Conservation (phyloP, 1,140 invertebrate genomes). For the Bombus turneri region DNA sequence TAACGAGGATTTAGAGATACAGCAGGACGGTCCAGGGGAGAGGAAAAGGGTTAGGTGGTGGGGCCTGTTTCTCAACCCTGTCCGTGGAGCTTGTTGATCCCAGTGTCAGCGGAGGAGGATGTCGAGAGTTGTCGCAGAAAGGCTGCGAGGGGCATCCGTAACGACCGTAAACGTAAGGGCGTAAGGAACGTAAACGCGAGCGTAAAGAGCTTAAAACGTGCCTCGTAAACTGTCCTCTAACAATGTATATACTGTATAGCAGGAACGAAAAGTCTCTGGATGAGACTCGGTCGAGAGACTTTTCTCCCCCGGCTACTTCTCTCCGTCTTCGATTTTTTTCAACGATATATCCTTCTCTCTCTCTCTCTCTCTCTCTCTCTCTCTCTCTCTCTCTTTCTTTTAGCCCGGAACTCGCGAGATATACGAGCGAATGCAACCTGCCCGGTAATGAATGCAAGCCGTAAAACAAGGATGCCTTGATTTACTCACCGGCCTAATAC, state of each 20-base stretch:
- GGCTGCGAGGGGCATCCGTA: constrained; percentile 61
- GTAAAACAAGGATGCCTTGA: constrained; percentile 79
- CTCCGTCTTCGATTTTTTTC: constrained; percentile 1
- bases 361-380: constrained; percentile 48
- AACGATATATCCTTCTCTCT: constrained; percentile 26
- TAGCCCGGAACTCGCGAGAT: constrained; percentile 70
- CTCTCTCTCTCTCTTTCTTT: constrained; percentile 48
- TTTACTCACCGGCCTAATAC: constrained; percentile 77
- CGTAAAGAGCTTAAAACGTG: constrained; percentile 69
- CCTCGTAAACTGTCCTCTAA: constrained; percentile 66
- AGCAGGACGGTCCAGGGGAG: neutral
- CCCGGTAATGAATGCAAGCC: constrained; percentile 79
- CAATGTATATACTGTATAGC: constrained; percentile 61
- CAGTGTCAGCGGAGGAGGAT: constrained; percentile 58
- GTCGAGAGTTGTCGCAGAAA: constrained; percentile 58
- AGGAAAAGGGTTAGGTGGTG: constrained; percentile 3
- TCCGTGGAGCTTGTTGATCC: constrained; percentile 55
- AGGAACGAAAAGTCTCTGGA: constrained; percentile 38
- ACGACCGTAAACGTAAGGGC: constrained; percentile 66
- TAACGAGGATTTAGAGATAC: constrained; percentile 63
- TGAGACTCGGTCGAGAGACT: constrained; percentile 29
- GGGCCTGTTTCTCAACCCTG: constrained; percentile 50
- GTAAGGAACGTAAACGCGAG: constrained; percentile 65
- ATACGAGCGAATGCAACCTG: constrained; percentile 77
- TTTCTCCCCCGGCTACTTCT: constrained; percentile 24